Base-by-base conservation (phyloP, 2,888 invertebrate genomes). In the Drosophila mimica region DNA sequence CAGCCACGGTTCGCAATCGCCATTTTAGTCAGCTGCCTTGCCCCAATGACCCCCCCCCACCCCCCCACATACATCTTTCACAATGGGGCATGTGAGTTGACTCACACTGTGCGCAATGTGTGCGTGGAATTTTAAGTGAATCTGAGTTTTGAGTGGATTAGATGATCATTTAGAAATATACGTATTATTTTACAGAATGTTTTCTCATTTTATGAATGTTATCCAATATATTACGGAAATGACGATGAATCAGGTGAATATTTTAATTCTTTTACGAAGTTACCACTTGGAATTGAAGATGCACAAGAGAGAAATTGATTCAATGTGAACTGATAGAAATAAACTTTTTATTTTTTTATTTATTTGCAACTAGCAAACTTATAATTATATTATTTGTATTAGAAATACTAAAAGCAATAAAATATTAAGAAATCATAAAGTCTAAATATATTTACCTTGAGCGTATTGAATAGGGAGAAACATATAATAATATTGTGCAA, bases 51-150 rank as follows among this genome's bases (percentile, higher is more conserved):
- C 40, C 15, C 36, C 20, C 25, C 15, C 8, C 15, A 2, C 1
- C 6, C 17, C 2, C 11, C 3, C 9, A 2, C 6, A 30, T n/a
- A 17, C 17, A 3, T 33, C 33, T 28, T n/a, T 30, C 38, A 11
- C 40, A 51, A 20, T 38, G 20, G 46, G 56, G 51, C 56, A 54
- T 61, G 34, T 28, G 54, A 25, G 64, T 13, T 20, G 11, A 11
- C 53, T 48, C 65, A 65, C 65, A 77, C 70, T 69, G 76, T 5
- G 79, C 28, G 62, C 56, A 70, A 74, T 66, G 36, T 70, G 74
- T 77, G 70, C 31, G 4, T 38, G 57, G 70, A 74, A 79, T 74
- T 74, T 78, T 54, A 79, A 77, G 49, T 63, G 65, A 52, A 43
- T 43, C 70, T 25, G 52, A 51, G 43, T 48, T 54, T 64, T 46